Evolutionary conservation across 2,113 vertebrate genomes (phyloP).

Genomic region (Oryzias melastigma): DNA sequence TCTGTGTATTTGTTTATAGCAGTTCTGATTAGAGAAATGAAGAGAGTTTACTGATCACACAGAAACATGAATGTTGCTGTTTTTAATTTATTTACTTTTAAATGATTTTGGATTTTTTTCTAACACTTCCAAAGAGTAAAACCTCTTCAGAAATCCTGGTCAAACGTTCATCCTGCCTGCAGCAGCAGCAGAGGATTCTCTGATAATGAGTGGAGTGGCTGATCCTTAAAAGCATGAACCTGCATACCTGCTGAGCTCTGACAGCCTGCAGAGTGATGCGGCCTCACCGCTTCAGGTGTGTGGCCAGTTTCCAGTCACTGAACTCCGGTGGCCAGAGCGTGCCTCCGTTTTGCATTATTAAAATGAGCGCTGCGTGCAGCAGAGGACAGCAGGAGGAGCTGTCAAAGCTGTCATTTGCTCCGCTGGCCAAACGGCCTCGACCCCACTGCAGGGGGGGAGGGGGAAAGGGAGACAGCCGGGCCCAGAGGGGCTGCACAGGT

Average conservation of each 20-base stretch:
- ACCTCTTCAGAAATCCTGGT: too few relatives aligned
- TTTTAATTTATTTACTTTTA: too few relatives aligned
- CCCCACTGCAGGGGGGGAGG: slow-evolving; percentile 64
- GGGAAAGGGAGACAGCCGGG: slow-evolving; percentile 48
- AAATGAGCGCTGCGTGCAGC: slow-evolving; percentile 71
- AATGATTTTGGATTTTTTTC: too few relatives aligned
- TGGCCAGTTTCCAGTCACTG: slow-evolving; percentile 55
- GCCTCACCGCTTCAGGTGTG: slow-evolving; percentile 43
- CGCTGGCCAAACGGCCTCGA: slow-evolving; percentile 73
- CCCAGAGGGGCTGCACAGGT: slow-evolving; percentile 20
- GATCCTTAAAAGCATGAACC: too few relatives aligned
- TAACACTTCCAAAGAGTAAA: too few relatives aligned
- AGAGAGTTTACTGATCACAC: too few relatives aligned
- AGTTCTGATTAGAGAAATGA: too few relatives aligned
- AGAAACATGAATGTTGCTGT: too few relatives aligned
- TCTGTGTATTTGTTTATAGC: too few relatives aligned
- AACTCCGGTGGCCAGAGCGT: slow-evolving; percentile 56
- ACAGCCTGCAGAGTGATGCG: slow-evolving; percentile 4
- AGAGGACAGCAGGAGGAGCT: slow-evolving; percentile 74
- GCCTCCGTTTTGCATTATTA: slow-evolving; percentile 75
- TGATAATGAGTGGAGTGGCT: too few relatives aligned
- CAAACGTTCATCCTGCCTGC: too few relatives aligned
- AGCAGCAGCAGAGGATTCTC: too few relatives aligned
- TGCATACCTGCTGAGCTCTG: not conserved
- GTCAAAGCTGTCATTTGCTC: slow-evolving; percentile 78